Base-by-base conservation (phyloP, 2,888 invertebrate species). In the Eupeodes luniger region DNA sequence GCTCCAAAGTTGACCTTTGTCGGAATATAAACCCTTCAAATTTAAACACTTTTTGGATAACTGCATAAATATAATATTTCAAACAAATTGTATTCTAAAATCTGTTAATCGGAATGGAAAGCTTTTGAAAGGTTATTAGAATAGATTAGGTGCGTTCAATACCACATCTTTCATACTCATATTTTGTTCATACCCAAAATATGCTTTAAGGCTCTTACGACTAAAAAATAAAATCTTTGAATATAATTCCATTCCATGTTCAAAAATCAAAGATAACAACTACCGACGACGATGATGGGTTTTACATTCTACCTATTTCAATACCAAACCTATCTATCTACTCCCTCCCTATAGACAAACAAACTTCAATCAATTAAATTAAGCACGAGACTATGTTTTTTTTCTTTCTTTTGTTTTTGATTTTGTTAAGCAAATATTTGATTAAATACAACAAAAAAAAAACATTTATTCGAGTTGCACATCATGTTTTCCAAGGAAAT, bases 401-500 rank as follows among this genome's bases (percentile, higher is more conserved):
- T 44, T 6, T 36, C 4, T 62, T 40, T 62, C 40, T 40, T 51
- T 51, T 51, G 12, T 14, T 51, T 51, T 51, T 51, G 62, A 83
- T 70, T 77, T 72, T 78, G 64, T 77, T 77, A 70, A 77, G 49
- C 82, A 82, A 77, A 82, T 62, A 59, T 66, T 49, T 47, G 12
- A 55, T 14, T 44, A 61, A 61, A 40, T 61, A n/a, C n/a, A n/a
- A 61, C 10, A 61, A 61, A 36, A 51, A 4, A 14, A 27, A 27
- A 27, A 27, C 27, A 27, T 36, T 7, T 9, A 61, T 61, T 61
- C n/a, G n/a, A 11, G 2, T 40, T 61, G 61, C 40, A 61, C 34
- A 61, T 61, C 59, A n/a, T 36, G 36, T 40, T n/a, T 62, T 40
- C 16, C 16, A 62, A 62, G 10, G 16, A 62, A 62, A n/a, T 9